Evolutionary conservation across 2,888 invertebrate genomes (phyloP).

Genomic region (Callinectes sapidus): DNA sequence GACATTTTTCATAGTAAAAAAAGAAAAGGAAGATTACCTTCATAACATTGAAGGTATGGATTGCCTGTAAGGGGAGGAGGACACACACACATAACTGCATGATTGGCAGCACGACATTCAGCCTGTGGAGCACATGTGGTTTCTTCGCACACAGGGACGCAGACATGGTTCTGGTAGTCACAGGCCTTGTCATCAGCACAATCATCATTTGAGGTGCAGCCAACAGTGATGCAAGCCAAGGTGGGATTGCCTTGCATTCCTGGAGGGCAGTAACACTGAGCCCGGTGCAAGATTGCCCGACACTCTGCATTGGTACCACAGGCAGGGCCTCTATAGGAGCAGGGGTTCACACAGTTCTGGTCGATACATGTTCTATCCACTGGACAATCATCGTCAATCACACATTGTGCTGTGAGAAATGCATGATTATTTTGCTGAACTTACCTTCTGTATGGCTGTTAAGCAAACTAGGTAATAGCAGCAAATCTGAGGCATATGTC

Average conservation of each 20-base stretch:
- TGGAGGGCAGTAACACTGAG: conserved; percentile 81
- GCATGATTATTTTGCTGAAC: conserved; percentile 56
- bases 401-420: conserved; percentile 78
- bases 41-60: conserved; percentile 64
- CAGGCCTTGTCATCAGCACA: conserved; percentile 91
- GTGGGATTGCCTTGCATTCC: conserved; percentile 89
- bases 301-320: conserved; percentile 73
- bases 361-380: conserved; percentile 75
- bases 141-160: conserved; percentile 70
- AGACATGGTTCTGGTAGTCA: conserved; percentile 73
- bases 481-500: conserved; percentile 58
- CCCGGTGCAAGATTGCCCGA: conserved; percentile 73
- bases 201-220: conserved; percentile 82
- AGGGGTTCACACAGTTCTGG: conserved; percentile 84
- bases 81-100: conserved; percentile 89
- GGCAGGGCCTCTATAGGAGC: conserved; percentile 64
- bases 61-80: conserved; percentile 83
- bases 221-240: conserved; percentile 84
- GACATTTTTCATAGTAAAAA: background rate
- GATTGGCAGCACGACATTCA: conserved; percentile 87
- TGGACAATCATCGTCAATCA: conserved; percentile 74
- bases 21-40: conserved; percentile 57
- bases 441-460: conserved; percentile 65
- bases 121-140: conserved; percentile 83
- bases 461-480: conserved; percentile 57